Percentiles rank a stretch among this genome's conserved stretches.
These are phyloP conservation scores for Periophthalmodon schlosseri DNA, from an alignment of 2,113 vertebrate genomes.

Conservation along the genomic window DNA sequence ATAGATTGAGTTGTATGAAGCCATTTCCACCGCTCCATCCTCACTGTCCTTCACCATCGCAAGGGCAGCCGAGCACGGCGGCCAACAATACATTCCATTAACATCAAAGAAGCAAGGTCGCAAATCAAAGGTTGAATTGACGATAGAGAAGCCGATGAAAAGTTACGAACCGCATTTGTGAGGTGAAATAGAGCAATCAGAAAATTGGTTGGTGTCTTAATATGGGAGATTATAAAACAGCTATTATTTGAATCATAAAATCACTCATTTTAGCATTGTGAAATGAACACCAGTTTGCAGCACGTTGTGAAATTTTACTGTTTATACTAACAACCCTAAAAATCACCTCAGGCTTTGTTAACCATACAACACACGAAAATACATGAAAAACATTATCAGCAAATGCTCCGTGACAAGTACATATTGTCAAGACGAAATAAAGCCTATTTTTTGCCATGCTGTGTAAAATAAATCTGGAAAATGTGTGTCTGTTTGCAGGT, in stretches of 20 bases:
- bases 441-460: background rate
- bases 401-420: background rate
- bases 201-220: constrained; percentile 27
- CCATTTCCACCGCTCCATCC: background rate
- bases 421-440: background rate
- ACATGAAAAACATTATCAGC: background rate
- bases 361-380: background rate
- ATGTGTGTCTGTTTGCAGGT: constrained; percentile 43
- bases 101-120: constrained; percentile 18
- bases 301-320: background rate
- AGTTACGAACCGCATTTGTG: constrained; percentile 24
- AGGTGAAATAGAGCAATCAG: constrained; percentile 19
- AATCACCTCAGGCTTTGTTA: background rate
- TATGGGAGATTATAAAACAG: constrained; percentile 34
- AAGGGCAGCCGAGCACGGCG: background rate
- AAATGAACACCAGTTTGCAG: background rate
- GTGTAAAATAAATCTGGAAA: constrained; percentile 19
- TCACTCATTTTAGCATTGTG: constrained; percentile 9
- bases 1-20: constrained; percentile 12
- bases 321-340: too few species aligned
- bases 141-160: constrained; percentile 8
- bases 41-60: background rate
- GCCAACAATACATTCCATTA: constrained; percentile 14
- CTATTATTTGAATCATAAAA: constrained; percentile 26
- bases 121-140: constrained; percentile 12